Conservation (phyloP, 2,113 vertebrate species). For the Dendrocopos noguchii region DNA sequence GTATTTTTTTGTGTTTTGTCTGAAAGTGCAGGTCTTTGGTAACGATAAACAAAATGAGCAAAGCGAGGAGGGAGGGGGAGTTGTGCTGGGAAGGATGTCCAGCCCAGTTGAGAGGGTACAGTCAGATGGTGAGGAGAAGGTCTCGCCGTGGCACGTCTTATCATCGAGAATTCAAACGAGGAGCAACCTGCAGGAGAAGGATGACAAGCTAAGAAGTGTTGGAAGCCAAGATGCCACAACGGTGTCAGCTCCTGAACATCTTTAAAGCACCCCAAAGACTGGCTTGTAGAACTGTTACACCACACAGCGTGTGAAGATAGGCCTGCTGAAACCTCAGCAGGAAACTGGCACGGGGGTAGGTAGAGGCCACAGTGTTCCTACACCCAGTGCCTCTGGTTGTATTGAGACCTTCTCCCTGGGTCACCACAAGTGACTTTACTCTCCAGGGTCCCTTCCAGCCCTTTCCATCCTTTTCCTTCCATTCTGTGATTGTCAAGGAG, state of each 20-base stretch:
- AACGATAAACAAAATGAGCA: conserved; percentile 55
- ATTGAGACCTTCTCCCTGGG: not conserved
- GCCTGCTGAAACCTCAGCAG: not conserved
- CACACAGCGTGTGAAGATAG: accelerated
- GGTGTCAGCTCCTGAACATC: not conserved
- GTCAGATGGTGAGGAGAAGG: conserved; percentile 54
- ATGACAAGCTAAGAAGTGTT: not conserved
- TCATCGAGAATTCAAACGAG: conserved; percentile 98
- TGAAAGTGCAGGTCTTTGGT: conserved; percentile 86
- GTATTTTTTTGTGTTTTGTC: conserved; percentile 29
- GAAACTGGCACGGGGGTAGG: accelerated
- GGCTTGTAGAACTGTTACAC: not conserved
- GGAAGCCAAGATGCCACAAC: not conserved
- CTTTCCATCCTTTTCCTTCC: too few relatives aligned
- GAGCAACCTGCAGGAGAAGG: conserved; percentile 84
- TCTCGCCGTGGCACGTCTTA: conserved; percentile 30
- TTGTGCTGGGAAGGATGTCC: not conserved
- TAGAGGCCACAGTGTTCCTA: accelerated
- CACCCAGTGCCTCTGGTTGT: accelerated
- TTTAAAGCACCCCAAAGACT: not conserved
- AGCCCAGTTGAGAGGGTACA: not conserved
- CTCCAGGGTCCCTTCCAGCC: too few relatives aligned
- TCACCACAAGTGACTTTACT: too few relatives aligned
- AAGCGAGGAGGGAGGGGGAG: conserved; percentile 3
- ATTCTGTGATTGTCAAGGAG: too few relatives aligned